Percentiles rank a stretch among this genome's conserved stretches.
Evolutionary conservation across 2,797 vertebrate genomes (phyloP).

Genomic region (Hippocampus kuda): DNA sequence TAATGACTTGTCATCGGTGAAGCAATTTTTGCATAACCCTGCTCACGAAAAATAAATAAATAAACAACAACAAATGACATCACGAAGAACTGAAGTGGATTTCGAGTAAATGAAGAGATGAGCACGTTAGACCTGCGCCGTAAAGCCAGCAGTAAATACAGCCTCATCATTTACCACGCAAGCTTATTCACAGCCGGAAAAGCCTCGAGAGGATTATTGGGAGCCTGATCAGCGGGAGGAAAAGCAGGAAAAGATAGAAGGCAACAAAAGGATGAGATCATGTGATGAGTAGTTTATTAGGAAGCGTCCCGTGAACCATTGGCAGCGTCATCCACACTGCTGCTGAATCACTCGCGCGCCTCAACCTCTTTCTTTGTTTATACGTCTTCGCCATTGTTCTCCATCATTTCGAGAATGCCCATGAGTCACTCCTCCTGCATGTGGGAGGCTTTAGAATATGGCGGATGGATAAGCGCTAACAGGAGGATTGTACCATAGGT

Average conservation of each 20-base stretch:
- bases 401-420: neutral
- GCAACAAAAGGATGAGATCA: constrained; percentile 36
- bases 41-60: neutral
- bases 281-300: constrained; percentile 20
- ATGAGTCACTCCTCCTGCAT: neutral
- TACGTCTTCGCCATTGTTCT: neutral
- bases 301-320: constrained; percentile 20
- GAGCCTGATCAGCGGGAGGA: constrained; percentile 38
- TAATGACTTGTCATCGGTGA: neutral
- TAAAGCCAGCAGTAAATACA: constrained; percentile 26
- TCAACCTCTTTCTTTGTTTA: neutral
- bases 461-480: constrained; percentile 4
- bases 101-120: constrained; percentile 23
- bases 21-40: too few species aligned
- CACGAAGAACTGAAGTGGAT: constrained; percentile 17
- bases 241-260: constrained; percentile 28
- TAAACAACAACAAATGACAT: neutral
- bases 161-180: constrained; percentile 37
- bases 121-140: constrained; percentile 13
- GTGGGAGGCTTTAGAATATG: constrained; percentile 8
- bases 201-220: constrained; percentile 40
- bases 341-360: constrained; percentile 24
- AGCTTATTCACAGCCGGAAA: constrained; percentile 29
- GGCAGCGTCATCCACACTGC: constrained; percentile 6
- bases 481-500: constrained; percentile 9